phyloP scores from a whole-genome alignment of 2,113 vertebrate genomes.

The Atractosteus spatula region DNA sequence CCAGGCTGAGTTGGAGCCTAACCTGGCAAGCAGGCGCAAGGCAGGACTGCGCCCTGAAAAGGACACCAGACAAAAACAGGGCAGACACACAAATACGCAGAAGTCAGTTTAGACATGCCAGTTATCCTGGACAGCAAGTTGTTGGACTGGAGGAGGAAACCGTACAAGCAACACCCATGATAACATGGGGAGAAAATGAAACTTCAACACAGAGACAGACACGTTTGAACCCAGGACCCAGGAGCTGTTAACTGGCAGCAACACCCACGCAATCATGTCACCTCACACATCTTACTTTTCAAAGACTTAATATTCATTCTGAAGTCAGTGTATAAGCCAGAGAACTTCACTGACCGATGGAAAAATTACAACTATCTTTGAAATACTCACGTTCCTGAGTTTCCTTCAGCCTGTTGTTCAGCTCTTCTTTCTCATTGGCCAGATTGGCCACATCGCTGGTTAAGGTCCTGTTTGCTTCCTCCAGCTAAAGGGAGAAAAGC shows the following conservation, averaged over 20 bases:
- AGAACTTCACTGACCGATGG: not conserved
- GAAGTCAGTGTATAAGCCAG: not conserved
- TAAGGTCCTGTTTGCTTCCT: slow-evolving; percentile 93
- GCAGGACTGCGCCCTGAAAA: no score
- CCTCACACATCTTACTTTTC: no score
- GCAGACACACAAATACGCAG: no score
- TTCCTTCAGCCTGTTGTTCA: slow-evolving; percentile 93
- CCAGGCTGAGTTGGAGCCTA: no score
- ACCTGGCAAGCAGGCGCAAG: no score
- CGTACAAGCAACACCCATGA: no score
- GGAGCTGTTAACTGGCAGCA: no score
- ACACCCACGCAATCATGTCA: no score
- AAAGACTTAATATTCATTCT: not conserved
- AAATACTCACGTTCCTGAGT: slow-evolving; percentile 75
- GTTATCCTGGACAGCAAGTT: no score
- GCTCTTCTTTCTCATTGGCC: slow-evolving; percentile 94
- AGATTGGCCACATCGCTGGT: slow-evolving; percentile 94
- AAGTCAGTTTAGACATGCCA: no score
- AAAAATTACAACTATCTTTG: not conserved
- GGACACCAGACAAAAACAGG: no score
- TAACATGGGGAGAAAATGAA: not conserved
- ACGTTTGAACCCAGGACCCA: not conserved
- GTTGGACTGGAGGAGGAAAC: no score
- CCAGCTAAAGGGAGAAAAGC: slow-evolving; percentile 65
- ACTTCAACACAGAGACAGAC: not conserved